Conservation (phyloP, 2,797 vertebrate genomes). For the Girardinus metallicus region DNA sequence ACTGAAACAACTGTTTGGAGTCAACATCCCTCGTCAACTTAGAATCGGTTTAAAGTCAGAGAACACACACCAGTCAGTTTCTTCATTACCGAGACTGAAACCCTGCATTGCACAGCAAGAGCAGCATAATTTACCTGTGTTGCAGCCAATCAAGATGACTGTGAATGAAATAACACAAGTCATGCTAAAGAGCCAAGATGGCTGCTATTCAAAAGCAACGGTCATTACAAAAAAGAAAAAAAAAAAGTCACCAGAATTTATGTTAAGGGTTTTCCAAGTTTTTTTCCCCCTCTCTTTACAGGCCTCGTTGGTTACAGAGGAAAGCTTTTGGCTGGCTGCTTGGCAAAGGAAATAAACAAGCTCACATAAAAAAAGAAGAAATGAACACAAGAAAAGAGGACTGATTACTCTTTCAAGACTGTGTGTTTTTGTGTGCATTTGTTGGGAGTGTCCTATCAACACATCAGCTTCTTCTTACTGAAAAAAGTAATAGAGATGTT, state of each 20-base stretch:
- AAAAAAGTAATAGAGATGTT: background rate
- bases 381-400: conserved; percentile 41
- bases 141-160: conserved; percentile 43
- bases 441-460: conserved; percentile 9
- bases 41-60: conserved; percentile 16
- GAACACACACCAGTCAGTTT: conserved; percentile 34
- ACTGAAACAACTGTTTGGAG: conserved; percentile 29
- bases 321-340: conserved; percentile 50
- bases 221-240: conserved; percentile 20
- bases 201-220: conserved; percentile 45
- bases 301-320: conserved; percentile 37
- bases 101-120: conserved; percentile 49
- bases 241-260: conserved; percentile 52
- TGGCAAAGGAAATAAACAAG: conserved; percentile 42
- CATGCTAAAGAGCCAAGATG: conserved; percentile 43
- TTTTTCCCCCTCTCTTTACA: conserved; percentile 16
- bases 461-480: background rate
- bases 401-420: conserved; percentile 26
- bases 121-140: conserved; percentile 26
- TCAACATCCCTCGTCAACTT: conserved; percentile 40
- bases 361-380: conserved; percentile 32
- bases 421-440: conserved; percentile 39
- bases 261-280: conserved; percentile 56
- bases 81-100: conserved; percentile 24
- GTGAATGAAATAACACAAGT: conserved; percentile 29